Evolutionary conservation across 2,888 invertebrate species (phyloP).

Genomic region (Amiota communis): DNA sequence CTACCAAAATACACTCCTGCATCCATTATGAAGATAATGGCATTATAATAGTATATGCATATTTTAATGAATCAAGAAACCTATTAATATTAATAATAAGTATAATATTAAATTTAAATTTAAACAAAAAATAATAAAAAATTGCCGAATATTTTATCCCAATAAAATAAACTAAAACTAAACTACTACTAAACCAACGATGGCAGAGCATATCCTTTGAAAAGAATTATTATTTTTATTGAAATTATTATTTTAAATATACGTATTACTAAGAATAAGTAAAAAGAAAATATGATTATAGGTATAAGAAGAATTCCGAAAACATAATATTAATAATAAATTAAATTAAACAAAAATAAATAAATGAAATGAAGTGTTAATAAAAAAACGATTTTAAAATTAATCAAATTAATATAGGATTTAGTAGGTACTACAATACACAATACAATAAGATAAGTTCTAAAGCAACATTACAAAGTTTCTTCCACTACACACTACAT

Average conservation of each 20-base stretch:
- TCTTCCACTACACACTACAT: background rate
- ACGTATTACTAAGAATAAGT: no score
- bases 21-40: no score
- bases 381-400: background rate
- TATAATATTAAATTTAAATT: background rate
- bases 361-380: background rate
- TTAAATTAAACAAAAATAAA: conserved; percentile 3
- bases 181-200: conserved; percentile 46
- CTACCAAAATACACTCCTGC: background rate
- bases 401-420: background rate
- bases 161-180: background rate
- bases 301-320: background rate
- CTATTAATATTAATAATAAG: background rate
- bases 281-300: background rate
- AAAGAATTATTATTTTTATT: conserved; percentile 23
- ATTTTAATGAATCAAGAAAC: no score
- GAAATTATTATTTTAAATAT: no score
- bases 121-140: background rate
- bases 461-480: conserved; percentile 8
- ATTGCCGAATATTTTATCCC: background rate
- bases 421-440: background rate
- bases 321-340: conserved; percentile 4
- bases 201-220: conserved; percentile 52
- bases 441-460: background rate
- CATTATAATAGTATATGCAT: no score